Evolutionary conservation across 2,888 invertebrate genomes (phyloP), one percentile per base, ranked within the genome.

Genomic region (Amorpha juglandis): DNA sequence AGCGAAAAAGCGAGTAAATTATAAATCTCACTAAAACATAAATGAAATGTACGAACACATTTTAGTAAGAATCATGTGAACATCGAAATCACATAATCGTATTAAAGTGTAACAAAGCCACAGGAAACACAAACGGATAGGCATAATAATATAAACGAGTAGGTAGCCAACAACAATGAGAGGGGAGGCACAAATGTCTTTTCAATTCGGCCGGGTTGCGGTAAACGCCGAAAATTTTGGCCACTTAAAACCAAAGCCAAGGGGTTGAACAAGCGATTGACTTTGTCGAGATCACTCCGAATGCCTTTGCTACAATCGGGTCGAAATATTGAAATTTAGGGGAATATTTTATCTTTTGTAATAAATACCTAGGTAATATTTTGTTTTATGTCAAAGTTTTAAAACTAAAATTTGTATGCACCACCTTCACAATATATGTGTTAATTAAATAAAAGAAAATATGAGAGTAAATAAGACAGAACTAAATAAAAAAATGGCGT

Each of bases 181-280:
- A 65, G 64, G 64, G 35, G 58, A 58, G 55, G 48, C 4, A 19
- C 42, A 58, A 58, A 58, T 58, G 58, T 35, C 47, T 47, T 47
- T 63, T 63, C 45, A 64, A 55, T 55, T 53, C 16, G 55, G 33
- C n/a, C 53, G 64, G 64, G 48, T 58, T 48, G 55, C 62, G 66
- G 63, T 50, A 50, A 62, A 50, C 51, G 71, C 71, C 68, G 62
- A 74, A 78, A 42, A 78, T 77, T 81, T 82, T 68, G 77, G 75
- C 70, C 77, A 75, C 78, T 80, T 72, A 67, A 70, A 65, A 21
- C 48, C 50, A 63, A 68, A 67, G 70, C 67, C 66, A 71, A 72
- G 68, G 72, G 72, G 62, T 65, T 71, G 73, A 72, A 74, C 69
- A 72, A 71, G 70, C 69, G 76, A 78, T 77, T 80, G 78, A 77